Percentiles rank a stretch among this genome's conserved stretches.
These are phyloP conservation scores for Drosophila melanica DNA, from an alignment of 1,140 invertebrate genomes.

Conservation along the genomic window DNA sequence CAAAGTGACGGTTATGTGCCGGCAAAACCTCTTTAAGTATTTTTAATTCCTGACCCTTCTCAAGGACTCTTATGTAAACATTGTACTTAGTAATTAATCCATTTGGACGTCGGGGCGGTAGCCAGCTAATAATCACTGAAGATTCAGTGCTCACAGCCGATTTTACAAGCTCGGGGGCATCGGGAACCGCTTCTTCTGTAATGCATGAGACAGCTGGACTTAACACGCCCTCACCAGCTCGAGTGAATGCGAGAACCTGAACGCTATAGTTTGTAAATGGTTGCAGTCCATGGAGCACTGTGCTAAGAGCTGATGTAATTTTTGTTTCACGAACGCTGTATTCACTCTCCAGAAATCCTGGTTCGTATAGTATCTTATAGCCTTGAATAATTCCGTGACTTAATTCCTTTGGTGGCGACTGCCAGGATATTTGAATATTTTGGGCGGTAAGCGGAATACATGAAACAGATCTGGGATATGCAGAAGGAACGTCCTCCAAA, in stretches of 20 bases:
- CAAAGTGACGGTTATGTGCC: constrained; percentile 85
- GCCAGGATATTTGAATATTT: constrained; percentile 91
- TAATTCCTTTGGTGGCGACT: constrained; percentile 88
- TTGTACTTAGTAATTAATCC: constrained; percentile 90
- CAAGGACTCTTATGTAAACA: constrained; percentile 88
- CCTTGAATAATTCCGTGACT: constrained; percentile 91
- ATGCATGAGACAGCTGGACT: constrained; percentile 89
- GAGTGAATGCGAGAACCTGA: constrained; percentile 91
- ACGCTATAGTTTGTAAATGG: constrained; percentile 91
- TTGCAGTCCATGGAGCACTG: constrained; percentile 86
- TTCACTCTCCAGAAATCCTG: constrained; percentile 86
- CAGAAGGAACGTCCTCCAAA: constrained; percentile 91
- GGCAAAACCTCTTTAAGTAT: constrained; percentile 75
- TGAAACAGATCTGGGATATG: constrained; percentile 87
- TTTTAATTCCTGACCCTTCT: constrained; percentile 83
- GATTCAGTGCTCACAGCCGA: constrained; percentile 88
- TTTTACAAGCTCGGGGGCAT: constrained; percentile 90
- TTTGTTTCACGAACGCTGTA: constrained; percentile 86
- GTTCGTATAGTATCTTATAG: constrained; percentile 91
- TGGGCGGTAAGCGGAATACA: constrained; percentile 88
- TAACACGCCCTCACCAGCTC: constrained; percentile 90
- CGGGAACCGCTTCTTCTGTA: constrained; percentile 90
- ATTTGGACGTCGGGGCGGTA: constrained; percentile 89
- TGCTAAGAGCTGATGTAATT: constrained; percentile 85
- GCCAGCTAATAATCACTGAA: constrained; percentile 91